A percentile compares a stretch with the other conserved stretches of the same genome.
Evolutionary conservation across 2,797 vertebrate genomes (phyloP).

Genomic region (Hybognathus amarus): DNA sequence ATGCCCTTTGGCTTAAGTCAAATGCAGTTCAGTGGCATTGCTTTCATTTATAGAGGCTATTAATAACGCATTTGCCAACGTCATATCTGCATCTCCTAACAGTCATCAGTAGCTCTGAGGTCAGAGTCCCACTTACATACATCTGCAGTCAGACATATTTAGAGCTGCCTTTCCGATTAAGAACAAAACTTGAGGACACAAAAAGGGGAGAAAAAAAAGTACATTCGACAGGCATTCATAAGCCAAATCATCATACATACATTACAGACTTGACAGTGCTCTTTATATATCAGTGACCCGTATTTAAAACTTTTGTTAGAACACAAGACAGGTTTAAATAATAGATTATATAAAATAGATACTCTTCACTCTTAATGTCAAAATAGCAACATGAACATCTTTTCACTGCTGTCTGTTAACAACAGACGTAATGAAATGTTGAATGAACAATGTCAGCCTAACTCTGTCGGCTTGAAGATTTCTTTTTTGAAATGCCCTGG

Average conservation of each 20-base stretch:
- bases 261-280: conserved; percentile 62
- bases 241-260: conserved; percentile 69
- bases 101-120: conserved; percentile 63
- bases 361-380: not conserved
- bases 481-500: conserved; percentile 25
- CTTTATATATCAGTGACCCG: conserved; percentile 57
- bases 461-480: not conserved
- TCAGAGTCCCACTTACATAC: conserved; percentile 20
- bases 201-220: conserved; percentile 58
- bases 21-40: conserved; percentile 39
- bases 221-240: conserved; percentile 63
- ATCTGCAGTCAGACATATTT: conserved; percentile 54
- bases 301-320: conserved; percentile 50
- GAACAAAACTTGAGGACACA: conserved; percentile 50
- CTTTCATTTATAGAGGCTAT: conserved; percentile 14
- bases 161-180: conserved; percentile 69
- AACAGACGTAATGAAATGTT: not conserved
- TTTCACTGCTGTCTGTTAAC: not conserved
- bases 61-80: conserved; percentile 66
- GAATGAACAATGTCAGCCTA: not conserved
- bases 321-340: conserved; percentile 18
- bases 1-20: conserved; percentile 63
- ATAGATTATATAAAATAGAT: conserved; percentile 12
- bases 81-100: conserved; percentile 74
- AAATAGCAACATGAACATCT: conserved; percentile 4